Percentiles rank a stretch among this genome's conserved stretches.
phyloP scores from a whole-genome alignment of 2,797 vertebrate genomes.

The Silurus aristotelis region DNA sequence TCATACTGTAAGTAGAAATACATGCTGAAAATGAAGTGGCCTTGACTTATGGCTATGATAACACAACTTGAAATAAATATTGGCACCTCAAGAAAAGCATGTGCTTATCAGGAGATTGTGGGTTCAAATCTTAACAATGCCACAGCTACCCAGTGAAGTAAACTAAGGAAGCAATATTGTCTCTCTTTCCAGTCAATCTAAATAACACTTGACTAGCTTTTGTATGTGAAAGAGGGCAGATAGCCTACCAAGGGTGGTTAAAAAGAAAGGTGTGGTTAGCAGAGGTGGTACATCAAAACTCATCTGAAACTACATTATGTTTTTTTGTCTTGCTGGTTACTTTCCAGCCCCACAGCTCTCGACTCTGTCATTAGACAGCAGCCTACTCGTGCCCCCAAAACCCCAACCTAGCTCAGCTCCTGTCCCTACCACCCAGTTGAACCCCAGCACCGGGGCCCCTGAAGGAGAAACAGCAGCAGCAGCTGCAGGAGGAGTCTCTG shows the following conservation, averaged over 20 bases:
- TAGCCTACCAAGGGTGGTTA: neutral
- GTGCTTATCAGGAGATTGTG: neutral
- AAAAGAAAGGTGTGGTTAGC: neutral
- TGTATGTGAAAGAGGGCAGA: too few relatives aligned
- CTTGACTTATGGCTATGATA: neutral
- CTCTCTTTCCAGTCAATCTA: too few relatives aligned
- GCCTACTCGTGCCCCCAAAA: slow-evolving; percentile 87
- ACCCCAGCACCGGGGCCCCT: slow-evolving; percentile 67
- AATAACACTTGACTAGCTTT: too few relatives aligned
- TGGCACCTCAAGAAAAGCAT: neutral
- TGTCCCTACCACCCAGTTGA: slow-evolving; percentile 62
- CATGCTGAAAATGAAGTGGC: too few relatives aligned
- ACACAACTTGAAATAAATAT: neutral
- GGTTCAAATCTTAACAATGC: neutral
- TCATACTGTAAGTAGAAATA: neutral
- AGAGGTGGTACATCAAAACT: neutral
- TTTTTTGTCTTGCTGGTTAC: neutral
- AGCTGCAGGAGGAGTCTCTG: slow-evolving; percentile 49
- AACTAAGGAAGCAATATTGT: neutral
- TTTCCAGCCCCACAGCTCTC: slow-evolving; percentile 89
- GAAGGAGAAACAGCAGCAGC: slow-evolving; percentile 69
- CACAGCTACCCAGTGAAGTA: neutral
- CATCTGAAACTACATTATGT: neutral
- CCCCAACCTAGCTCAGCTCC: slow-evolving; percentile 68
- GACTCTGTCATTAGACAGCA: slow-evolving; percentile 85